Conservation (phyloP, 1,140 invertebrate genomes). For the Arion vulgaris region DNA sequence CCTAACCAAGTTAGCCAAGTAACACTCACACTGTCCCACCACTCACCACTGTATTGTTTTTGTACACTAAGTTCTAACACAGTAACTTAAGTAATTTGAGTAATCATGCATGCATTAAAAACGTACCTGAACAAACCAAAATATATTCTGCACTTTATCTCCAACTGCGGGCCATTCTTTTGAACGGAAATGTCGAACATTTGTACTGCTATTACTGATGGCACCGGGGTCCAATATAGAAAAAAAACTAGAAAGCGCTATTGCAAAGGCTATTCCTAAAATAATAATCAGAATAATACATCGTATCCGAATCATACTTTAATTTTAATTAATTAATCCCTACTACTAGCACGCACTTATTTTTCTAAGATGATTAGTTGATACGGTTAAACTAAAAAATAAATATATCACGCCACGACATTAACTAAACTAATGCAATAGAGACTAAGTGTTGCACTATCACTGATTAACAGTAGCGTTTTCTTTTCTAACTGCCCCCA, state of each 20-base stretch:
- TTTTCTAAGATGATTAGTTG: neutral
- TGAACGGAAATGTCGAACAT: neutral
- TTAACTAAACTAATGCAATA: neutral
- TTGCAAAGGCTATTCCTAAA: neutral
- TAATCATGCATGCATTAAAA: no score
- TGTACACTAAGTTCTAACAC: no score
- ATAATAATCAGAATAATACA: neutral
- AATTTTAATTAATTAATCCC: neutral
- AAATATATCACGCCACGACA: neutral
- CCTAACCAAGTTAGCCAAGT: no score
- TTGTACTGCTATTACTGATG: neutral
- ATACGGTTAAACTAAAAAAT: no score
- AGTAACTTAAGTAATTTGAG: no score
- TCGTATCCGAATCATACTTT: neutral
- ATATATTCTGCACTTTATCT: slow-evolving; percentile 47
- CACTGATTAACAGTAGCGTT: neutral
- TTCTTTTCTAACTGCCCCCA: neutral
- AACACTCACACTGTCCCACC: no score
- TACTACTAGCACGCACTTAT: neutral
- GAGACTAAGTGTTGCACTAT: neutral
- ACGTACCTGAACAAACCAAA: slow-evolving; percentile 67
- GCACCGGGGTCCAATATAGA: neutral
- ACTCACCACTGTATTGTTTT: no score
- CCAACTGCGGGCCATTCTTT: slow-evolving; percentile 9
- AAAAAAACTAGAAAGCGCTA: neutral